Evolutionary conservation across 2,797 vertebrate genomes (phyloP), one percentile per base, ranked within the genome.

Genomic region (Mormyrus hasselquistii): DNA sequence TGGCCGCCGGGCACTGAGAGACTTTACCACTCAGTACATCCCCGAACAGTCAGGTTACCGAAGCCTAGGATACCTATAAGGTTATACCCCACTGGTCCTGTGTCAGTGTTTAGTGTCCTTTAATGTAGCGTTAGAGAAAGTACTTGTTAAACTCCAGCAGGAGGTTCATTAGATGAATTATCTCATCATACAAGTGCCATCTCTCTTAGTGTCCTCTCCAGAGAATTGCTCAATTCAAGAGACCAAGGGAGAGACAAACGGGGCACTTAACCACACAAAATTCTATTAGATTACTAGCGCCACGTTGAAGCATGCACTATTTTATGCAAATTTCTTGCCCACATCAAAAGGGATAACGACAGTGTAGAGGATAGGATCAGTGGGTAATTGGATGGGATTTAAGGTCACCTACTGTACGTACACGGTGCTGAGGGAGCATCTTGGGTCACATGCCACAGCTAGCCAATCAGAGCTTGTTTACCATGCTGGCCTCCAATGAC

Each of bases 381-480:
- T 25, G 82, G 41, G 47, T 41, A 34, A 53, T 12, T 86, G 86
- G 65, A 89, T 91, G 92, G 90, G 92, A 90, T 73, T 87, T 93
- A 1, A 91, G 90, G 91, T 90, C 89, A 82, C 86, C 86, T 89
- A 52, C 65, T 38, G 89, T 83, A 55, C 34, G 29, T 41, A 55
- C 29, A 57, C 85, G 87, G 53, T 53, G 10, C 62, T 12, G 49
- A 86, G 87, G 87, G 88, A 88, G 87, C 85, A 91, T 91, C 89
- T 83, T 62, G 59, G 88, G 91, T 91, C 91, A 93, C 91, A 89
- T 65, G 90, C 76, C 50, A 88, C 89, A 6, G 76, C 65, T 52
- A 49, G 91, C 90, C 90, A 91, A 92, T 92, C 91, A 90, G 88
- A 91, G 89, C 79, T 29, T 90, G 89, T 90, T 91, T 90, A 91